A percentile compares a stretch with the other conserved stretches of the same genome.
These are phyloP conservation scores for Elgaria multicarinata DNA, from an alignment of 2,113 vertebrate genomes.

Conservation along the genomic window DNA sequence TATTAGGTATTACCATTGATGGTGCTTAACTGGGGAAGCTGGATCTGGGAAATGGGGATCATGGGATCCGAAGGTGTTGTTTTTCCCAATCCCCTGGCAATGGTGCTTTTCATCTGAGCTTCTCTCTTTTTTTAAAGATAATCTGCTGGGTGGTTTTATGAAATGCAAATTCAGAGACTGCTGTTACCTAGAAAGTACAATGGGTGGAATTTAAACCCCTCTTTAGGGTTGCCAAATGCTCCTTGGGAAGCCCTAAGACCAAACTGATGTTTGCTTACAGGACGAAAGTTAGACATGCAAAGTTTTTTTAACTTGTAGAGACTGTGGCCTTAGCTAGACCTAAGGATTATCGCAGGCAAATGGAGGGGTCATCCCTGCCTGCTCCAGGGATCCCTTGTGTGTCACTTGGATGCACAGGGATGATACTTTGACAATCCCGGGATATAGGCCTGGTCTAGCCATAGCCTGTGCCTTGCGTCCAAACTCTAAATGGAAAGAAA, in stretches of 20 bases:
- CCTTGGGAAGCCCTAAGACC: background rate
- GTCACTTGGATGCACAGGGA: too few species aligned
- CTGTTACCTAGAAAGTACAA: slow-evolving; percentile 38
- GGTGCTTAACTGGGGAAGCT: slow-evolving; percentile 81
- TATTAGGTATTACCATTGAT: slow-evolving; percentile 85
- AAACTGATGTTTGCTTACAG: background rate
- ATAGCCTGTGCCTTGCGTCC: too few species aligned
- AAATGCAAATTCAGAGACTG: slow-evolving; percentile 35
- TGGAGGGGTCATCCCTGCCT: too few species aligned
- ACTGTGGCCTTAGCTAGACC: too few species aligned
- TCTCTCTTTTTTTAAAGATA: slow-evolving; percentile 44
- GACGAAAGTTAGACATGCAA: background rate
- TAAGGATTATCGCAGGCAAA: too few species aligned
- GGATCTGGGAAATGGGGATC: slow-evolving; percentile 72
- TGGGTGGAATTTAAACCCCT: background rate
- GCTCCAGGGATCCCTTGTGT: too few species aligned
- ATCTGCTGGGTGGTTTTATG: slow-evolving; percentile 63
- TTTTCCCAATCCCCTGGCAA: slow-evolving; percentile 41
- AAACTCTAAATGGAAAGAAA: background rate
- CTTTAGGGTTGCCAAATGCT: background rate
- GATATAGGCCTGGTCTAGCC: too few species aligned
- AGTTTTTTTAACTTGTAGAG: background rate
- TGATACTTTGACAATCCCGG: too few species aligned
- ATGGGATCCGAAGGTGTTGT: slow-evolving; percentile 59
- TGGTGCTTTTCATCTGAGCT: slow-evolving; percentile 48